Evolutionary conservation across 2,888 invertebrate species (phyloP).

Genomic region (Apamea sordens): DNA sequence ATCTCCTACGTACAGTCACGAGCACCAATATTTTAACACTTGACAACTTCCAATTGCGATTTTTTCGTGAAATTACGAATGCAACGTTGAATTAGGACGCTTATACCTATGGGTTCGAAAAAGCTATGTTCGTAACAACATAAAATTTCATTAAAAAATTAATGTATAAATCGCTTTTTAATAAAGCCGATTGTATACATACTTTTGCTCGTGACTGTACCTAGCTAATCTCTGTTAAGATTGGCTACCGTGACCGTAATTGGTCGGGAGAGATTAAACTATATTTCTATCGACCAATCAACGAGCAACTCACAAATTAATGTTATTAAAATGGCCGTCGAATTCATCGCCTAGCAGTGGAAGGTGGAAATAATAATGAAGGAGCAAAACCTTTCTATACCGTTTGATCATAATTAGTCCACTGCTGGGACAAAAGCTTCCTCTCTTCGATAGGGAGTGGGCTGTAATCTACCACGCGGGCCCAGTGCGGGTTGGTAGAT

Average conservation of each 20-base stretch:
- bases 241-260: not conserved
- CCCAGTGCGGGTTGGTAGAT: not conserved
- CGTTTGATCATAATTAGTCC: not conserved
- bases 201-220: too few relatives aligned
- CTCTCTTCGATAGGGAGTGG: not conserved
- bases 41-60: too few relatives aligned
- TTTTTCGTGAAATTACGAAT: too few relatives aligned
- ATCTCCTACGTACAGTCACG: not conserved
- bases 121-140: too few relatives aligned
- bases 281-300: not conserved
- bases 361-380: not conserved
- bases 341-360: not conserved
- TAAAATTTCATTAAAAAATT: too few relatives aligned
- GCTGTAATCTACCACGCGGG: not conserved
- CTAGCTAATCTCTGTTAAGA: not conserved
- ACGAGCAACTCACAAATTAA: not conserved
- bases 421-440: not conserved
- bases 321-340: not conserved
- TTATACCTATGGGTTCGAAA: too few relatives aligned
- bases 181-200: too few relatives aligned
- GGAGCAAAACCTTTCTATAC: not conserved
- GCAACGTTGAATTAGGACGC: too few relatives aligned
- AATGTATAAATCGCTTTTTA: too few relatives aligned
- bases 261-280: not conserved
- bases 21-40: too few relatives aligned